Percentiles rank a stretch among this genome's conserved stretches.
phyloP scores from a whole-genome alignment of 2,113 vertebrate species.

The Tragelaphus imberbis region DNA sequence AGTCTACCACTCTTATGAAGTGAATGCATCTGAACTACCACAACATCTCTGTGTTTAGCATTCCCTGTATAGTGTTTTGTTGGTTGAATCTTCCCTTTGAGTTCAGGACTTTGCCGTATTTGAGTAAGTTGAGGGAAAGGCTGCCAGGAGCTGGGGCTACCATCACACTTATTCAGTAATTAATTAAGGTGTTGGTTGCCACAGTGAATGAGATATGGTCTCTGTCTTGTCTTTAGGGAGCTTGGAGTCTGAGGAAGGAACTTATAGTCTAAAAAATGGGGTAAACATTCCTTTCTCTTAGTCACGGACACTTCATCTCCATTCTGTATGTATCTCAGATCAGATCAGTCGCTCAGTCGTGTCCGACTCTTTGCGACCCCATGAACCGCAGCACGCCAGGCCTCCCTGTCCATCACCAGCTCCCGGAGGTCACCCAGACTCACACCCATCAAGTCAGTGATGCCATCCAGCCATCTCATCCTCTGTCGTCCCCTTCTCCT shows the following conservation, averaged over 20 bases:
- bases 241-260: not conserved
- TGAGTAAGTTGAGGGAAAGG: not conserved
- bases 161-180: not conserved
- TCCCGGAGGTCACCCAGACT: no score
- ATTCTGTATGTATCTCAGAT: not conserved
- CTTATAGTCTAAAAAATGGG: not conserved
- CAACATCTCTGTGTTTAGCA: not conserved
- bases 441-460: no score
- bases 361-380: no score
- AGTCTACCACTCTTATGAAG: not conserved
- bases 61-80: not conserved
- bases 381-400: no score
- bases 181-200: not conserved
- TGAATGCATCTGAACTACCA: not conserved
- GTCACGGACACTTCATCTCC: not conserved
- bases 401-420: no score
- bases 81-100: not conserved
- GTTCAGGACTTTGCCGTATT: not conserved
- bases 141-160: not conserved
- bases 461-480: no score
- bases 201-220: not conserved
- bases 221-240: not conserved
- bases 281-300: not conserved
- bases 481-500: no score
- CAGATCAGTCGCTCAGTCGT: no score